These are phyloP conservation scores for Trachymyrmex cornetzi DNA, from an alignment of 1,140 invertebrate genomes.

Conservation along the genomic window DNA sequence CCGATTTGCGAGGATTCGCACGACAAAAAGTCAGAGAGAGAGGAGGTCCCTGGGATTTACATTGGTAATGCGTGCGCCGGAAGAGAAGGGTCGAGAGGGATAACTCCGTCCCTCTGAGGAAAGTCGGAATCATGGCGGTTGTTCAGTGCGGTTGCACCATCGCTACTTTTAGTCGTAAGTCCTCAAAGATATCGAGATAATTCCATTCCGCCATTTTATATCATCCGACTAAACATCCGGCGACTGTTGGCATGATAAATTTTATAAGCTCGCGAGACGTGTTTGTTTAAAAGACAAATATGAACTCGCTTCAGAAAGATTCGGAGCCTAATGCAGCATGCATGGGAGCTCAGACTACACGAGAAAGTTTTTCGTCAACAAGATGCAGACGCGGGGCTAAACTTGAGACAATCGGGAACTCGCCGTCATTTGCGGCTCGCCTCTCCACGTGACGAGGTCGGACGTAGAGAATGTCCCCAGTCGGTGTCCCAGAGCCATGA, in stretches of 20 bases:
- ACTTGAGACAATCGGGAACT: slow-evolving; percentile 31
- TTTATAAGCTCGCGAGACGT: neutral
- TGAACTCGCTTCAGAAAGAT: neutral
- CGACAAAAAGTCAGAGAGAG: slow-evolving; percentile 79
- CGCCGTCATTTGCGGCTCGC: slow-evolving; percentile 50
- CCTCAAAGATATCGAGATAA: slow-evolving; percentile 43
- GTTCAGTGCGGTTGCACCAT: neutral
- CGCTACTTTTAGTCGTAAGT: neutral
- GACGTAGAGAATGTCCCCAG: slow-evolving; percentile 54
- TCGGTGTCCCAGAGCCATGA: slow-evolving; percentile 74
- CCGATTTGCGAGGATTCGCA: slow-evolving; percentile 82
- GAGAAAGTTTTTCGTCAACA: slow-evolving; percentile 44
- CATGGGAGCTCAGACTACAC: neutral
- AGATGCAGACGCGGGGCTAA: slow-evolving; percentile 8
- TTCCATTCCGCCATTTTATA: slow-evolving; percentile 9
- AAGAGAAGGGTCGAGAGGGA: neutral
- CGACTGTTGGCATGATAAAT: neutral
- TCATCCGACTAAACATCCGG: neutral
- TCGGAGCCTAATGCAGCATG: neutral
- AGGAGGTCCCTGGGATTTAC: slow-evolving; percentile 76
- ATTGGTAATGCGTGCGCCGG: slow-evolving; percentile 78
- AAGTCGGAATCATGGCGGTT: slow-evolving; percentile 60
- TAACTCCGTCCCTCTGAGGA: slow-evolving; percentile 56
- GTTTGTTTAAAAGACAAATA: neutral
- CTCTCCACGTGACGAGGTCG: slow-evolving; percentile 38